These are phyloP conservation scores for Amorpha juglandis DNA, from an alignment of 2,888 invertebrate genomes.

Conservation along the genomic window DNA sequence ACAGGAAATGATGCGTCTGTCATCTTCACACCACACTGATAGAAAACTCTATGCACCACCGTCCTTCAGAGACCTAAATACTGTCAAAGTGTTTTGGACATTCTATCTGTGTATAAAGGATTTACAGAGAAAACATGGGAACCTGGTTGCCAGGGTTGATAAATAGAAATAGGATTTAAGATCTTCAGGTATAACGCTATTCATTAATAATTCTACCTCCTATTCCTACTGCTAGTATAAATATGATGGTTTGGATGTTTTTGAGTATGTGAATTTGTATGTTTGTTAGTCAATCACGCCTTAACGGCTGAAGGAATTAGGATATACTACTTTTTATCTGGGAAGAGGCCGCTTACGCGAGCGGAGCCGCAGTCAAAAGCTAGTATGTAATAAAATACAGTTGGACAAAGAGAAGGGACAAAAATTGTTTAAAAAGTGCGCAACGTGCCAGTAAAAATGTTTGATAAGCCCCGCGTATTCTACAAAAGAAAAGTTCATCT, in stretches of 20 bases:
- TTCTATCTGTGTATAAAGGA: neutral
- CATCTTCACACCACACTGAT: conserved; percentile 47
- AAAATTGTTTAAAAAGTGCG: neutral
- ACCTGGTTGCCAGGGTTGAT: neutral
- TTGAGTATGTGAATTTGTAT: no score
- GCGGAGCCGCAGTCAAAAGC: no score
- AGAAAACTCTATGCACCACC: conserved; percentile 35
- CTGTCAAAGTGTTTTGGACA: neutral
- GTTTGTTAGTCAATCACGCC: no score
- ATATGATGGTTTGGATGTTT: no score
- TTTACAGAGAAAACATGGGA: no score
- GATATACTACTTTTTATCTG: no score
- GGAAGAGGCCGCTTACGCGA: no score
- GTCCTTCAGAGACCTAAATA: neutral
- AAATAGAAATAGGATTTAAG: neutral
- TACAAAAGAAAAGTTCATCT: conserved; percentile 3
- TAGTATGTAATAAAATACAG: neutral
- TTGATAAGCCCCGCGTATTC: neutral
- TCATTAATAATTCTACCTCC: no score
- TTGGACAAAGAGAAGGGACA: neutral
- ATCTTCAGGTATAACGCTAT: neutral
- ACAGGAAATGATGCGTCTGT: conserved; percentile 71
- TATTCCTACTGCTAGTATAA: no score
- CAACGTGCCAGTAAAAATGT: conserved; percentile 1
- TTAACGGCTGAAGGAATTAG: no score